Evolutionary conservation across 1,140 invertebrate genomes (phyloP).

Genomic region (Wasmannia auropunctata): DNA sequence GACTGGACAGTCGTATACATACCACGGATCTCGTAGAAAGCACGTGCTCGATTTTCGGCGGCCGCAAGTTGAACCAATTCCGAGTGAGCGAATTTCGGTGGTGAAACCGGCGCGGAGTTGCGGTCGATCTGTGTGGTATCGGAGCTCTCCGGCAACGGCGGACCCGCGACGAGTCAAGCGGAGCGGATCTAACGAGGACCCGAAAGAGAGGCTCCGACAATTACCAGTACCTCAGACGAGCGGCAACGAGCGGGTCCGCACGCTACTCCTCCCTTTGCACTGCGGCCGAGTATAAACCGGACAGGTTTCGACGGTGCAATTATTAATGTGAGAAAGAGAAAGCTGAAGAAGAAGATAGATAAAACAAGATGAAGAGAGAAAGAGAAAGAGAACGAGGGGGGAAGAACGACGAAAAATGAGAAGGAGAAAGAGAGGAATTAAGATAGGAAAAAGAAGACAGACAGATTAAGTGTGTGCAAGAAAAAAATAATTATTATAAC

Average conservation of each 20-base stretch:
- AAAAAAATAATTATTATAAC: neutral
- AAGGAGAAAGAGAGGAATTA: slow-evolving; percentile 58
- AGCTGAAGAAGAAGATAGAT: slow-evolving; percentile 8
- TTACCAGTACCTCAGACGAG: slow-evolving; percentile 69
- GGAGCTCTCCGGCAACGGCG: slow-evolving; percentile 12
- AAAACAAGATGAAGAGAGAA: neutral
- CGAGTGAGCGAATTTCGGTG: slow-evolving; percentile 46
- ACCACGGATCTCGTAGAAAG: slow-evolving; percentile 45
- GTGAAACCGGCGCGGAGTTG: slow-evolving; percentile 23
- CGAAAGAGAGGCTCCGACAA: slow-evolving; percentile 66
- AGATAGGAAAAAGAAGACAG: neutral
- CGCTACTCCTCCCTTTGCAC: slow-evolving; percentile 61
- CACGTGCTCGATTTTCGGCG: slow-evolving; percentile 64
- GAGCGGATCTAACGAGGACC: slow-evolving; percentile 66
- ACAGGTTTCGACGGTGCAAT: slow-evolving; percentile 78
- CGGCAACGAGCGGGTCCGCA: slow-evolving; percentile 63
- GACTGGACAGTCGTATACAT: neutral
- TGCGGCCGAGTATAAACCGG: slow-evolving; percentile 70
- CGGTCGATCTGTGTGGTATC: slow-evolving; percentile 65
- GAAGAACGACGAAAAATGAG: slow-evolving; percentile 24
- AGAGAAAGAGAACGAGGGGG: neutral
- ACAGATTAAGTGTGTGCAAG: neutral
- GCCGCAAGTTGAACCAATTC: slow-evolving; percentile 29
- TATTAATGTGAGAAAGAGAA: slow-evolving; percentile 76
- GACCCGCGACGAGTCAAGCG: slow-evolving; percentile 41